Evolutionary conservation across 2,888 invertebrate species (phyloP), one percentile per base, ranked within the genome.

Genomic region (Polietes domitor): DNA sequence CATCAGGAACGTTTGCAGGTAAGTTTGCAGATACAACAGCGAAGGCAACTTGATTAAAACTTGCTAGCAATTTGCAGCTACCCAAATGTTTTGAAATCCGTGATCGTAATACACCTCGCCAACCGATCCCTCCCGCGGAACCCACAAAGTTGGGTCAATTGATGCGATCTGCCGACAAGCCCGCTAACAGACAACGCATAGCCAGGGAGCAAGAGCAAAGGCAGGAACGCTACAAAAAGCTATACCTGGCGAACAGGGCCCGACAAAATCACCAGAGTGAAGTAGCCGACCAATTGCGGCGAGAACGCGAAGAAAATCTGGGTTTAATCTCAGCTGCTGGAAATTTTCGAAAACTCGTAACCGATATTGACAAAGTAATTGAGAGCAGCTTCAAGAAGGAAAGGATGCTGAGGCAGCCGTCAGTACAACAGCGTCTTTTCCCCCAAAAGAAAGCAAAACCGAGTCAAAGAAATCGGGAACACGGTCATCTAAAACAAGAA

Each of bases 141-240:
- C 47, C 63, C 0, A 24, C 63, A 19, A 77, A 81, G 2, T 80
- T 87, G 0, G 90, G 89, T 0, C 82, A 88, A 50, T 83, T 92
- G 0, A 89, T 86, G 74, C 89, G 92, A 6, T 82, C 90, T 0
- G 85, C 82, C 0, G 88, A 89, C 19, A 92, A 92, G 78, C 89
- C 90, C 2, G 47, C 47, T 0, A 90, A 89, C 76, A 82, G 86
- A 58, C 37, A 80, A 5, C 86, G 86, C 47, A 86, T 90, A 2
- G 76, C 84, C 2, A 73, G 85, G 0, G 91, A 91, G 84, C 82
- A 86, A 2, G 58, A 77, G 3, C 81, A 80, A 0, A 87, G 91
- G 0, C 86, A 77, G 2, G 86, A 85, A 0, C 90, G 92, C 2
- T 91, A 91, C 82, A 90, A 89, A 75, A 80, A 89, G 3, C 85